Conservation (phyloP, 2,888 invertebrate species). For the Sabatieria punctata region DNA sequence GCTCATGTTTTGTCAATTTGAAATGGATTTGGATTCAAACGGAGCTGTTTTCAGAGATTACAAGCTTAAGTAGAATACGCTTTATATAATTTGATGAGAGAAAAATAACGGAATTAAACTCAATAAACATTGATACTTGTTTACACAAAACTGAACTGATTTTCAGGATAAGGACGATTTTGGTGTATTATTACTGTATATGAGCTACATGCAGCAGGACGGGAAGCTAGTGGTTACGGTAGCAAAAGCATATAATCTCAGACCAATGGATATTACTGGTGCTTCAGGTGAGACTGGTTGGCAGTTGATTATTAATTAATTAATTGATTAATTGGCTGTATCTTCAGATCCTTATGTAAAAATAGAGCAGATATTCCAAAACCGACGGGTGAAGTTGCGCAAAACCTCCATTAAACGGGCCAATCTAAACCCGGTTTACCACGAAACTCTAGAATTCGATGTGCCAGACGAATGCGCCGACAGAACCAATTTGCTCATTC, state of each 20-base stretch:
- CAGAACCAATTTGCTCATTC: conserved; percentile 60
- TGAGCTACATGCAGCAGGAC: conserved; percentile 76
- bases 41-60: too few species aligned
- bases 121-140: background rate
- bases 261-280: conserved; percentile 83
- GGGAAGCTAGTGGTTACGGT: conserved; percentile 73
- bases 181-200: conserved; percentile 74
- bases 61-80: too few species aligned
- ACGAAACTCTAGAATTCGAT: conserved; percentile 81
- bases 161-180: conserved; percentile 61
- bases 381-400: conserved; percentile 75
- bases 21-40: too few species aligned
- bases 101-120: too few species aligned
- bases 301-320: background rate
- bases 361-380: conserved; percentile 66
- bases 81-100: too few species aligned
- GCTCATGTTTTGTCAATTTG: too few species aligned
- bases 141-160: background rate
- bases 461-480: conserved; percentile 62
- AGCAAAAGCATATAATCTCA: conserved; percentile 72
- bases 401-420: conserved; percentile 76
- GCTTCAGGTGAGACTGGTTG: conserved; percentile 50
- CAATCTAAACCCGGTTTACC: conserved; percentile 70
- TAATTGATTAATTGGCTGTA: background rate
- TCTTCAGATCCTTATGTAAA: conserved; percentile 75